Evolutionary conservation across 2,888 invertebrate species (phyloP).

Genomic region (Drosophila koepferae): DNA sequence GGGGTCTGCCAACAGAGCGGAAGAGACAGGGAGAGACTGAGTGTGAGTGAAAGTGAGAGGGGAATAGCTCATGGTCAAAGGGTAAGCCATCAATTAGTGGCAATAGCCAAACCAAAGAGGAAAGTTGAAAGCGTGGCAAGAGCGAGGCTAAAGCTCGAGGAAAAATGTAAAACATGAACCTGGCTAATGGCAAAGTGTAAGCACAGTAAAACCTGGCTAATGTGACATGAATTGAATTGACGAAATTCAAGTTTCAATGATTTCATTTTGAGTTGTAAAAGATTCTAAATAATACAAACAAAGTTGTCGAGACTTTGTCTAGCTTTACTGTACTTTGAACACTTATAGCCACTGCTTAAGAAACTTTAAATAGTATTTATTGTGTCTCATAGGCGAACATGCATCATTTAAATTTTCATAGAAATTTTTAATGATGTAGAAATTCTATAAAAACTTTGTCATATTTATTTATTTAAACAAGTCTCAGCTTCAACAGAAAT

Average conservation of each 20-base stretch:
- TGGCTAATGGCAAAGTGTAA: not conserved
- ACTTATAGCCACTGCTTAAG: not conserved
- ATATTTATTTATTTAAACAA: not conserved
- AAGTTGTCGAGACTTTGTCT: not conserved
- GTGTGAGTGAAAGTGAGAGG: not conserved
- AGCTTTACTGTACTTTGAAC: not conserved
- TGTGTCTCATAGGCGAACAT: not conserved
- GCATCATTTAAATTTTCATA: not conserved
- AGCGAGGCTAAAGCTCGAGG: not conserved
- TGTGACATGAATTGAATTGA: not conserved
- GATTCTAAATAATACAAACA: not conserved
- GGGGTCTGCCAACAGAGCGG: not conserved
- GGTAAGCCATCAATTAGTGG: conserved; percentile 29
- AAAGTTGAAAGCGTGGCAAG: conserved; percentile 11
- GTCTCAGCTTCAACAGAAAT: not conserved
- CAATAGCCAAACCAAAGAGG: conserved; percentile 7
- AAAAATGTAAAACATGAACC: conserved; percentile 2
- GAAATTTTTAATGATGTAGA: not conserved
- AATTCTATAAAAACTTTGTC: not conserved
- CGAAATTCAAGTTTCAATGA: not conserved
- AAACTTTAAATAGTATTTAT: not conserved
- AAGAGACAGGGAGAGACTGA: not conserved
- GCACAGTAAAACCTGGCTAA: not conserved
- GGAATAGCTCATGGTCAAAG: not conserved
- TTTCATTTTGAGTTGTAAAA: not conserved